Percentiles rank a stretch among this genome's conserved stretches.
phyloP scores from a whole-genome alignment of 2,888 invertebrate genomes.

The Meiosimyza platycephala region DNA sequence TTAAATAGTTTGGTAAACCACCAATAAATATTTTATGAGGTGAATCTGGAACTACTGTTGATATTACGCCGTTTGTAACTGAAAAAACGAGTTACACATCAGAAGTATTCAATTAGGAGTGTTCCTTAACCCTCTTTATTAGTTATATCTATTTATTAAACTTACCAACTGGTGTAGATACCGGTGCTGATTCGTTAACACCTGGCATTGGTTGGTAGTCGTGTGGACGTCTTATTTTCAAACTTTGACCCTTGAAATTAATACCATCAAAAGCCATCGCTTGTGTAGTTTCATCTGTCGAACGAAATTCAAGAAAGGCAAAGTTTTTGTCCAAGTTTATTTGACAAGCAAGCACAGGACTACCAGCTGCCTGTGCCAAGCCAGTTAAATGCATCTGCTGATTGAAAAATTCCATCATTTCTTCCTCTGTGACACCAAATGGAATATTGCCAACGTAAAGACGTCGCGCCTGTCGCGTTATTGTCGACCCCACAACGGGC shows the following conservation, averaged over 20 bases:
- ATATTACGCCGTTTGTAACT: slow-evolving; percentile 76
- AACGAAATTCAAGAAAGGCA: slow-evolving; percentile 95
- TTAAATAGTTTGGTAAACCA: slow-evolving; percentile 97
- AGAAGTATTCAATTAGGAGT: neutral
- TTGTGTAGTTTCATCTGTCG: slow-evolving; percentile 98
- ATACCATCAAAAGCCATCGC: slow-evolving; percentile 99
- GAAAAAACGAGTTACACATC: slow-evolving; percentile 9
- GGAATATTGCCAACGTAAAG: slow-evolving; percentile 99
- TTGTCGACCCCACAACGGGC: slow-evolving; percentile 96
- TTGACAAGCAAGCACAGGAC: slow-evolving; percentile 98
- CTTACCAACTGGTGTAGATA: slow-evolving; percentile 82
- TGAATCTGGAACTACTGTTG: slow-evolving; percentile 95
- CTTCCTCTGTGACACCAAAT: slow-evolving; percentile 97
- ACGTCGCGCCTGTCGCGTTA: slow-evolving; percentile 91
- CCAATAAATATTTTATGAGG: slow-evolving; percentile 99
- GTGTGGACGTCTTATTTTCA: slow-evolving; percentile 96
- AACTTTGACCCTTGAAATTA: slow-evolving; percentile 97
- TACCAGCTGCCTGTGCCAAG: slow-evolving; percentile 96
- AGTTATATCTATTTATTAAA: slow-evolving; percentile 45
- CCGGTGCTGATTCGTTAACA: slow-evolving; percentile 87
- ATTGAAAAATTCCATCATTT: slow-evolving; percentile 99
- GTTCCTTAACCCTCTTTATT: slow-evolving; percentile 64
- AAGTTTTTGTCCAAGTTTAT: slow-evolving; percentile 99
- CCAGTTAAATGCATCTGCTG: slow-evolving; percentile 98
- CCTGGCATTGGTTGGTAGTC: slow-evolving; percentile 99